phyloP scores from a whole-genome alignment of 2,888 invertebrate genomes.

The Dicyrtomina minuta region DNA sequence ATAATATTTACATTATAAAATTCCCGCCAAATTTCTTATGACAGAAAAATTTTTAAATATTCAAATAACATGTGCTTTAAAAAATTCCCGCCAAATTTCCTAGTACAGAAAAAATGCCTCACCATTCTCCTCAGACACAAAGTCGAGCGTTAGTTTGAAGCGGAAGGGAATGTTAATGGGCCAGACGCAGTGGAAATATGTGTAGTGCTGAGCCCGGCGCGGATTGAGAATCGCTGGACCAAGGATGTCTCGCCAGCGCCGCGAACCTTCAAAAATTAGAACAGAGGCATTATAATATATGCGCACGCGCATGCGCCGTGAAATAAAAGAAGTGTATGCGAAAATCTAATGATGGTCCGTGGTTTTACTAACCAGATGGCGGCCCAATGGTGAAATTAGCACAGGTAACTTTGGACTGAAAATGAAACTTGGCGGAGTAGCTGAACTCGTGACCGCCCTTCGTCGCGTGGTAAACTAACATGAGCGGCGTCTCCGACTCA shows the following conservation, averaged over 20 bases:
- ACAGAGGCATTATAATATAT: too few relatives aligned
- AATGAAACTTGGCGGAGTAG: slow-evolving; percentile 40
- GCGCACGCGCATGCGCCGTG: too few relatives aligned
- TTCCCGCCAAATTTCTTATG: too few relatives aligned
- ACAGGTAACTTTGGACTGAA: slow-evolving; percentile 30
- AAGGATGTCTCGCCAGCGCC: slow-evolving; percentile 49
- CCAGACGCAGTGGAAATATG: slow-evolving; percentile 49
- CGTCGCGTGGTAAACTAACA: slow-evolving; percentile 50
- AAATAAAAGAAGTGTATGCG: too few relatives aligned
- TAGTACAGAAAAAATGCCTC: neutral
- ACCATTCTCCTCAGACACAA: slow-evolving; percentile 51
- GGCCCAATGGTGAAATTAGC: slow-evolving; percentile 25
- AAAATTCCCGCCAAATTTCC: too few relatives aligned
- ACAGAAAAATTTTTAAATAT: too few relatives aligned
- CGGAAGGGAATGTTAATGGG: slow-evolving; percentile 44
- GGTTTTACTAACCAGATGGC: too few relatives aligned
- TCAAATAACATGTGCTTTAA: too few relatives aligned
- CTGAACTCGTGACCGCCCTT: slow-evolving; percentile 48
- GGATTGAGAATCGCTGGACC: slow-evolving; percentile 36
- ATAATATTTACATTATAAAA: neutral
- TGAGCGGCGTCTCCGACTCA: slow-evolving; percentile 48
- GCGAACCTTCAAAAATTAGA: slow-evolving; percentile 36
- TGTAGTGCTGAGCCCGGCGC: slow-evolving; percentile 43
- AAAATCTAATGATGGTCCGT: too few relatives aligned
- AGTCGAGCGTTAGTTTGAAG: slow-evolving; percentile 47